Base-by-base conservation (phyloP, 2,113 vertebrate species). In the Carollia perspicillata region DNA sequence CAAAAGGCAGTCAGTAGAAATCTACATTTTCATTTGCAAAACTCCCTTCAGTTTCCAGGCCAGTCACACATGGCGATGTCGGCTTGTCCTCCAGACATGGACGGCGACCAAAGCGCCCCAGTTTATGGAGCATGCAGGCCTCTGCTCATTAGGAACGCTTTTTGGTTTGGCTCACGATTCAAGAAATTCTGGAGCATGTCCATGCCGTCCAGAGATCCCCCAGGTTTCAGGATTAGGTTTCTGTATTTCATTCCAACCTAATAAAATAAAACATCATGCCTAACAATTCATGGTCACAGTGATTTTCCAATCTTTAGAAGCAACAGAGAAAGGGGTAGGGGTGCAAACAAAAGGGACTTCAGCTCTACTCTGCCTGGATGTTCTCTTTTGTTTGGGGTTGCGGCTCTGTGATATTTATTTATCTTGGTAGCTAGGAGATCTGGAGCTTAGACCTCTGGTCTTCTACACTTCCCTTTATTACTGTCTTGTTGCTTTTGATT, bases 181-280 rank as follows among this genome's bases (percentile, higher is more conserved):
- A 99, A 98, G 96, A 99, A 99, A 96, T 94, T 98, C 93, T 98
- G 98, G 92, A 99, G 98, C 99, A 99, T 99, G 95, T 99, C 99
- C 98, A 98, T 98, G 68, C 99, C 99, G 93, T 99, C 99, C 97
- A 98, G 97, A 77, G 99, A 99, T 93, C 99, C 99, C 28, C 99
- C 99, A 18, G 99, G 98, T 97, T 99, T 99, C 98, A 99, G 98
- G 93, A 99, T 99, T 95, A 99, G 98, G 81, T 98, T 98, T 97
- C 99, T 99, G 99, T 99, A 99, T 97, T 99, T 99, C 98, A 98
- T 99, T 84, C 99, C 99, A 95, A 99, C 99, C 99, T 99, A 98
- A 72, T 44, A 95, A 95, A 98, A 97, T 95, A 96, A 91, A 96
- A 97, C 97, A 98, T 89, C 89, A 96, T 33, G 72, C 98, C 91